Conservation (phyloP, 1,140 invertebrate species). For the Drosophila asahinai region DNA sequence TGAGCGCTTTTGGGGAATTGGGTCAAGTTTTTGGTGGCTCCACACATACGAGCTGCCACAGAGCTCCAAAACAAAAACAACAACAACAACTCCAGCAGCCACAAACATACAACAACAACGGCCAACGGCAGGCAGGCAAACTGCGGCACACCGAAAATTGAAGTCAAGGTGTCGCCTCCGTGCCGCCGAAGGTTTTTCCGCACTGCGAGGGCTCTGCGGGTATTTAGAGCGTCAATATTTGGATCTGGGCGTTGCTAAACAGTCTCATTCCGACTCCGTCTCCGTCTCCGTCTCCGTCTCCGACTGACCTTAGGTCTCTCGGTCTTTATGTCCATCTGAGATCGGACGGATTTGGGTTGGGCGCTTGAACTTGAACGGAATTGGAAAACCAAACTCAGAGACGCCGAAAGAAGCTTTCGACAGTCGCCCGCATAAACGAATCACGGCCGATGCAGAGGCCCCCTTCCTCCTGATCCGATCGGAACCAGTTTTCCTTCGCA, state of each 20-base stretch:
- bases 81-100: not conserved
- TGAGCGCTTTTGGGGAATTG: constrained; percentile 29
- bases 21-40: constrained; percentile 45
- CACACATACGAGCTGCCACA: constrained; percentile 15
- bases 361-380: constrained; percentile 75
- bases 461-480: constrained; percentile 2
- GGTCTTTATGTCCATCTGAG: constrained; percentile 37
- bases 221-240: constrained; percentile 76
- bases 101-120: constrained; percentile 17
- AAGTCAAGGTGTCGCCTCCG: constrained; percentile 69
- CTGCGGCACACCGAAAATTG: constrained; percentile 55
- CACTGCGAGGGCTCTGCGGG: constrained; percentile 45
- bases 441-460: constrained; percentile 32
- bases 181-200: constrained; percentile 70
- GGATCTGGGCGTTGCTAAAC: constrained; percentile 73
- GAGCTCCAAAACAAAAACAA: constrained; percentile 7
- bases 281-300: constrained; percentile 46
- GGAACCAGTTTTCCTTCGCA: constrained; percentile 73
- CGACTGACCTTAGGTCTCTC: constrained; percentile 66
- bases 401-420: constrained; percentile 49
- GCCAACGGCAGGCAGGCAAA: constrained; percentile 15
- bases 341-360: constrained; percentile 63
- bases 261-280: constrained; percentile 54
- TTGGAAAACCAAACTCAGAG: constrained; percentile 61
- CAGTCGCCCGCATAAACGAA: constrained; percentile 60